These are phyloP conservation scores for Epizoanthus illoricatus DNA, from an alignment of 92 coral and sea anemone species.

Conservation along the genomic window DNA sequence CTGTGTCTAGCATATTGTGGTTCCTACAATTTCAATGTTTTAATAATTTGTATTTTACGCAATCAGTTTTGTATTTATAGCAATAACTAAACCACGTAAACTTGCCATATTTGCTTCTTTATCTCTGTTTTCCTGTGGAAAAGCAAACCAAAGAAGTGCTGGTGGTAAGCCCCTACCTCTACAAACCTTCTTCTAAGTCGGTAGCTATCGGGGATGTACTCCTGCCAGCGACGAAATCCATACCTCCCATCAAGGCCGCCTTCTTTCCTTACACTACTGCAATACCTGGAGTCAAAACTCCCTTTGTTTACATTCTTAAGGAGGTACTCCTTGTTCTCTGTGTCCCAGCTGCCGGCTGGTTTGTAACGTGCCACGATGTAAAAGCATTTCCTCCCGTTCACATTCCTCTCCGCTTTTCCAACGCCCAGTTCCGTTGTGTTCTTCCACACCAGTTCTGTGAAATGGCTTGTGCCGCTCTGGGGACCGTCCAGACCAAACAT, in stretches of 20 bases:
- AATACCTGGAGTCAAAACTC: slow-evolving; percentile 61
- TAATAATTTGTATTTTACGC: too few relatives aligned
- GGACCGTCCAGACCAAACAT: slow-evolving; percentile 63
- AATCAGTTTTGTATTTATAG: too few relatives aligned
- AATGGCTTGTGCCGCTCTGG: slow-evolving; percentile 66
- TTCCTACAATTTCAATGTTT: too few relatives aligned
- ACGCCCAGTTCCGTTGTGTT: slow-evolving; percentile 79
- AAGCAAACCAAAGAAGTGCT: too few relatives aligned
- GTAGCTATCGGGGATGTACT: neutral
- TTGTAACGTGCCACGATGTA: slow-evolving; percentile 83
- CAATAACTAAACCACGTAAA: too few relatives aligned
- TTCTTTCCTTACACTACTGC: slow-evolving; percentile 53
- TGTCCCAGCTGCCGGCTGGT: slow-evolving; percentile 77
- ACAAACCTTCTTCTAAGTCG: neutral
- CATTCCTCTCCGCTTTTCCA: slow-evolving; percentile 68
- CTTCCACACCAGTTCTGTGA: slow-evolving; percentile 86
- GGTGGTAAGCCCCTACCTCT: too few relatives aligned
- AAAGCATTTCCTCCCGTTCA: slow-evolving; percentile 60
- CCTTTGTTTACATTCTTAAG: slow-evolving; percentile 69
- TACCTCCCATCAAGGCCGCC: slow-evolving; percentile 71
- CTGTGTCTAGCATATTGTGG: too few relatives aligned
- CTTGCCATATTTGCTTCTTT: too few relatives aligned
- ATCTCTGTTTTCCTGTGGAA: too few relatives aligned
- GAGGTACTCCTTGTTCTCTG: slow-evolving; percentile 51
- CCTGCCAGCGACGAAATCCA: slow-evolving; percentile 59